Evolutionary conservation across 2,113 vertebrate genomes (phyloP), one percentile per base, ranked within the genome.

Genomic region (Thalassarche chlororhynchos): DNA sequence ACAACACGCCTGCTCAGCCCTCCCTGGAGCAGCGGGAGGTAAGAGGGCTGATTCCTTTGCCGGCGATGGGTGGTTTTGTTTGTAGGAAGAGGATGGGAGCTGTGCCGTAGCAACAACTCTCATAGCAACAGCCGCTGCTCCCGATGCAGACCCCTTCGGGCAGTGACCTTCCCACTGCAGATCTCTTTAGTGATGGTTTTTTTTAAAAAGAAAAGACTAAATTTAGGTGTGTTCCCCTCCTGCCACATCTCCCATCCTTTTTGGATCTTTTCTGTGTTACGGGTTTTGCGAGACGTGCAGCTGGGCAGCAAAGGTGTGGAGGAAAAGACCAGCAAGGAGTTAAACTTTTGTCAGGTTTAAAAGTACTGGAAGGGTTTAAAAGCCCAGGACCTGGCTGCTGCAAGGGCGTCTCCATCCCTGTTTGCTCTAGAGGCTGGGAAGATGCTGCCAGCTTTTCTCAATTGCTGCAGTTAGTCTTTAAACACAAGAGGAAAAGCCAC

Each of bases 101-200:
- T 96, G 97, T 91, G 96, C 96, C 94, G 66, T 98, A 97, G 98
- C 98, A 98, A 98, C 98, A 96, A 95, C 97, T 98, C 95, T 97
- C 98, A 95, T 98, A 97, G 98, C 98, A 98, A 98, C 98, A 80
- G 93, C 75, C 14, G 57, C 68, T 83, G 84, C 54, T 51, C 65
- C 89, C 4, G 8, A 32, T 47, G 76, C 84, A 90, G 96, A 96
- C 92, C 89, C n/a, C 95, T 89, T 44, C 25, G 60, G 77, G 94
- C 76, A 93, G 91, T 90, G 91, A 74, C 83, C 21, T 89, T 91
- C 70, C 94, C 1, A 25, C 87, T 92, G 74, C 0, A 4, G 70
- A 71, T 55, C 46, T 92, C 47, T 84, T 76, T 34, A 77, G 86
- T 14, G 42, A 71, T 71, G 6, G 4, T 1, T 21, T 74, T 76